phyloP scores from a whole-genome alignment of 2,113 vertebrate species.

The Cephalopterus ornatus region DNA sequence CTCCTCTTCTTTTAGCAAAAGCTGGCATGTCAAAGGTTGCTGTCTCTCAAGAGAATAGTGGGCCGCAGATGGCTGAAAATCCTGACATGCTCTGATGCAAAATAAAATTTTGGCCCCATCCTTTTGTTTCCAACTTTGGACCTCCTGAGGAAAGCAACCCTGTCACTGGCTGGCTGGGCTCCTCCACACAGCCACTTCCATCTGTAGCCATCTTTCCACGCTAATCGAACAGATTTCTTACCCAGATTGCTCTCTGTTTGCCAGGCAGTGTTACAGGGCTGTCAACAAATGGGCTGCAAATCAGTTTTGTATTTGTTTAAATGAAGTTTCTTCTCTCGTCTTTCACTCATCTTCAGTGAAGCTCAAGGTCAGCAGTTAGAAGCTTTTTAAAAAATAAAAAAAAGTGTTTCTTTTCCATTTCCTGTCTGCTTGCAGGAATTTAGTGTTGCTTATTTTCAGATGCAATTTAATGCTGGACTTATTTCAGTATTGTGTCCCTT shows the following conservation, averaged over 20 bases:
- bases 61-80: constrained; percentile 41
- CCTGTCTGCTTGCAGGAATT: neutral
- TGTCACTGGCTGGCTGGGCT: constrained; percentile 24
- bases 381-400: neutral
- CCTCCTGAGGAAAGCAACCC: constrained; percentile 23
- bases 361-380: constrained; percentile 4
- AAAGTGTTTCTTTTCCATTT: neutral
- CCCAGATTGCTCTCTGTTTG: constrained; percentile 72
- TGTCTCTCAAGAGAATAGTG: constrained; percentile 6
- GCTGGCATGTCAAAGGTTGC: constrained; percentile 46
- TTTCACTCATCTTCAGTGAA: neutral
- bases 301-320: constrained; percentile 46
- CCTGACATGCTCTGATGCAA: constrained; percentile 21
- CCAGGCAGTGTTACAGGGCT: constrained; percentile 53
- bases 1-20: constrained; percentile 40
- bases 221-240: constrained; percentile 65
- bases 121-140: neutral
- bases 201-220: constrained; percentile 56
- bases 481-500: neutral
- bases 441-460: neutral
- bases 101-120: constrained; percentile 16
- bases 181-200: constrained; percentile 19
- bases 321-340: constrained; percentile 36
- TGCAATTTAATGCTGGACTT: neutral
- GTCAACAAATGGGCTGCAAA: constrained; percentile 63